Evolutionary conservation across 2,113 vertebrate species (phyloP).

Genomic region (Muscicapa adusta): DNA sequence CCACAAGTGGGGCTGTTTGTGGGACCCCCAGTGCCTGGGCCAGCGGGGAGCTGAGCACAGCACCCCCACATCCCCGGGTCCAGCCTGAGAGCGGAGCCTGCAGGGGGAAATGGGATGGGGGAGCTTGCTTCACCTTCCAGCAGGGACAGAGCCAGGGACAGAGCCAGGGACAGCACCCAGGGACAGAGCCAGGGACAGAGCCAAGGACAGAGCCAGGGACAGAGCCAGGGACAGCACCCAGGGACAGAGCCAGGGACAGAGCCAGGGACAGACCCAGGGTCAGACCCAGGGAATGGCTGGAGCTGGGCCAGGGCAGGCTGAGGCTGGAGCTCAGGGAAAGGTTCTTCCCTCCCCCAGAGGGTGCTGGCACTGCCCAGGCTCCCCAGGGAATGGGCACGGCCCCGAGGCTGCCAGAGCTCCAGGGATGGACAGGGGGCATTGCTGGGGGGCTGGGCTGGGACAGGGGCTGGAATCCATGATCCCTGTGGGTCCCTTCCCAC

Average conservation of each 20-base stretch:
- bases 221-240: too few relatives aligned
- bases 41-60: neutral
- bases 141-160: neutral
- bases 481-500: neutral
- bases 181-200: neutral
- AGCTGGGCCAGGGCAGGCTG: neutral
- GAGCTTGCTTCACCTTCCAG: neutral
- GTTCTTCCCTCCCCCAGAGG: neutral
- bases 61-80: accelerated
- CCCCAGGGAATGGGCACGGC: neutral
- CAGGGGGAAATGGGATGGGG: too few relatives aligned
- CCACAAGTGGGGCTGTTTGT: accelerated
- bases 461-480: accelerated
- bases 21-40: neutral
- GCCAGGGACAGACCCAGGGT: too few relatives aligned
- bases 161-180: accelerated
- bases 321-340: neutral
- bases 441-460: neutral
- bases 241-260: neutral
- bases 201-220: neutral
- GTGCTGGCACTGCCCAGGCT: neutral
- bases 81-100: neutral
- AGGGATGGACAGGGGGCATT: neutral
- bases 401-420: neutral
- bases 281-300: accelerated